Conservation (phyloP, 2,797 vertebrate genomes). For the Lithobates pipiens region DNA sequence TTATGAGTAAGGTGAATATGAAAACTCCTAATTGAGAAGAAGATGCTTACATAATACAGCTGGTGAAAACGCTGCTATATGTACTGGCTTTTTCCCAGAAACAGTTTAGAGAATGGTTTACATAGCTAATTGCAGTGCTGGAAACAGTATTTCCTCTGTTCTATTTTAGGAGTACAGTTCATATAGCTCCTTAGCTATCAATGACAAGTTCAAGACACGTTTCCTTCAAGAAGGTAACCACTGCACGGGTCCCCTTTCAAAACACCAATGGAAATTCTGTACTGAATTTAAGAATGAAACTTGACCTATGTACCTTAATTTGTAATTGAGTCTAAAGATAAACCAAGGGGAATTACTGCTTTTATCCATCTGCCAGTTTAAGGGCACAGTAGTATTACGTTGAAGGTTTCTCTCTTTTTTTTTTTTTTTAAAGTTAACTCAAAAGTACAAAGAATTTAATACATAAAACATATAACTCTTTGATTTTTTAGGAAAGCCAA, state of each 20-base stretch:
- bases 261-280: conserved; percentile 43
- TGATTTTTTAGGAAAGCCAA: too few relatives aligned
- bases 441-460: background rate
- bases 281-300: conserved; percentile 43
- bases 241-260: conserved; percentile 36
- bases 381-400: too few relatives aligned
- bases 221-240: conserved; percentile 42
- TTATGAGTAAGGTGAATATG: too few relatives aligned
- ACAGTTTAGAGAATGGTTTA: conserved; percentile 13
- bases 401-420: too few relatives aligned
- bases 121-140: background rate
- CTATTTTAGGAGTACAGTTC: conserved; percentile 43
- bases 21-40: background rate
- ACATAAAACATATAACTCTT: background rate
- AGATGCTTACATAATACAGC: background rate
- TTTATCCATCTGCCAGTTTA: background rate
- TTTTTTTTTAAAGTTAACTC: too few relatives aligned
- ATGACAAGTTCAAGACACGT: conserved; percentile 38
- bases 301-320: conserved; percentile 38
- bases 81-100: conserved; percentile 4
- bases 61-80: background rate
- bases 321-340: conserved; percentile 6
- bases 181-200: conserved; percentile 50
- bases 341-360: background rate
- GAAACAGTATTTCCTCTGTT: background rate